phyloP scores from a whole-genome alignment of 2,113 vertebrate species.

The Nothocercus julius region DNA sequence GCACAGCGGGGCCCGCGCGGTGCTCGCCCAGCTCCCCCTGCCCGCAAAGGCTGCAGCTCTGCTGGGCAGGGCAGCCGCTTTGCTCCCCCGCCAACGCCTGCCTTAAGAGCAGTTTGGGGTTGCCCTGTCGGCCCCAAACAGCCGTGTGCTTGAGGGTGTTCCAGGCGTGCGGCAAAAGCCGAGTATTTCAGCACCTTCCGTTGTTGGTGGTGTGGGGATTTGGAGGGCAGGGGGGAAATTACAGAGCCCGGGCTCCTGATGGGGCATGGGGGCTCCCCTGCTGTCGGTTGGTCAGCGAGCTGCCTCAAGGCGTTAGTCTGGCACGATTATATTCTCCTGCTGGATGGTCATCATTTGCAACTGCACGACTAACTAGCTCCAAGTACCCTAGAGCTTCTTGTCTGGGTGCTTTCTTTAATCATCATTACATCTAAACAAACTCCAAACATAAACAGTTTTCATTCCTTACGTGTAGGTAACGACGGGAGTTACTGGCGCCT shows the following conservation, averaged over 20 bases:
- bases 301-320: background rate
- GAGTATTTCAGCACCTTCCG: background rate
- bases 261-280: background rate
- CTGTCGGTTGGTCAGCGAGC: background rate
- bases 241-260: background rate
- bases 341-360: background rate
- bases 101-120: background rate
- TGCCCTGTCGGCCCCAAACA: background rate
- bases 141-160: background rate
- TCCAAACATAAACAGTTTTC: background rate
- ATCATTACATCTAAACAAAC: background rate
- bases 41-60: accelerated
- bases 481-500: background rate
- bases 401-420: background rate
- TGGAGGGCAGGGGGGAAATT: background rate
- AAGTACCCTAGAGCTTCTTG: background rate
- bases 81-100: background rate
- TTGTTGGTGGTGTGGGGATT: background rate
- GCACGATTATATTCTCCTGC: background rate
- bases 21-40: too few species aligned
- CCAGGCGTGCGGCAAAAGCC: too few species aligned
- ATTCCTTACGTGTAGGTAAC: background rate
- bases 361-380: background rate
- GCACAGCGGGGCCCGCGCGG: too few species aligned
- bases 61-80: background rate